Evolutionary conservation across 2,113 vertebrate genomes (phyloP).

Genomic region (Collichthys lucidus): DNA sequence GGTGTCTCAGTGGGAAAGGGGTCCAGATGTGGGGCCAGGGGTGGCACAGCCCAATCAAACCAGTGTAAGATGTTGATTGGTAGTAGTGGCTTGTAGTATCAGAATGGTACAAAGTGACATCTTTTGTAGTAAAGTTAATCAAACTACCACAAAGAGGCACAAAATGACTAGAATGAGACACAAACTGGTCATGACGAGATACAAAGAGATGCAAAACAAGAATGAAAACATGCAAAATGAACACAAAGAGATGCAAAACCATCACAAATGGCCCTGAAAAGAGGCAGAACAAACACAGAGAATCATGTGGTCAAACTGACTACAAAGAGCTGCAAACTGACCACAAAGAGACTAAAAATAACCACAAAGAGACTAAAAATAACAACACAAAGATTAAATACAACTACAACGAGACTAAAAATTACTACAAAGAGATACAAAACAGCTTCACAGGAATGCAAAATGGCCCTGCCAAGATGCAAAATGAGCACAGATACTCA

Average conservation of each 20-base stretch:
- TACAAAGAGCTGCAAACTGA: not conserved
- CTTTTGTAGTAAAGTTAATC: not conserved
- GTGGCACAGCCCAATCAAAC: not conserved
- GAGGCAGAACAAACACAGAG: too few relatives aligned
- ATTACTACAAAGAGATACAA: not conserved
- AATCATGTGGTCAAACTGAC: not conserved
- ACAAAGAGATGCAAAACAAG: not conserved
- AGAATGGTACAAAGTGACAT: not conserved
- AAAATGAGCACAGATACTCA: not conserved
- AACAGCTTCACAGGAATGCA: not conserved
- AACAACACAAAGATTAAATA: not conserved
- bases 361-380: not conserved
- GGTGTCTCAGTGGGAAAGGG: slow-evolving; percentile 52
- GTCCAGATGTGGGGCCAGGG: slow-evolving; percentile 14
- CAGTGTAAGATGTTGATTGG: not conserved
- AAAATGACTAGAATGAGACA: not conserved
- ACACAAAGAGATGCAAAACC: not conserved
- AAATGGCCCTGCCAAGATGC: not conserved
- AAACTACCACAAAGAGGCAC: not conserved
- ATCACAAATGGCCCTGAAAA: not conserved
- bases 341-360: not conserved
- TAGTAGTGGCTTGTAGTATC: not conserved
- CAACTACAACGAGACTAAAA: not conserved
- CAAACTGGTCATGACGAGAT: not conserved
- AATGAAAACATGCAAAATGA: not conserved